Conservation (phyloP, 2,113 vertebrate genomes). For the Diglossa brunneiventris region DNA sequence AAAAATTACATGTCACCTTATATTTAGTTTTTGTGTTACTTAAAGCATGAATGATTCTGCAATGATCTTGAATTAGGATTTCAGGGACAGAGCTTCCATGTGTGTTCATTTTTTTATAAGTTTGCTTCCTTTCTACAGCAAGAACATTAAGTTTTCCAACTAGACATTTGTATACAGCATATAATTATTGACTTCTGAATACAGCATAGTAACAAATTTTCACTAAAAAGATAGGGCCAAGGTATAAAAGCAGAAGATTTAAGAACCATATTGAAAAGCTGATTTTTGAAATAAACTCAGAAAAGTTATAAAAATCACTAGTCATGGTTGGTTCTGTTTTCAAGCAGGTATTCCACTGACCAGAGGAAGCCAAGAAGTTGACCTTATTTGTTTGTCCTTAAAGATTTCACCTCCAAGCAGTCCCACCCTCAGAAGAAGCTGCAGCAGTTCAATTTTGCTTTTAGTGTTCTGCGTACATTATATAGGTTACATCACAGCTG, state of each 20-base stretch:
- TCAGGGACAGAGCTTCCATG: conserved; percentile 42
- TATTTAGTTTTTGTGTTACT: conserved; percentile 44
- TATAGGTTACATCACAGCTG: conserved; percentile 81
- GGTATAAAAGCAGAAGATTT: not conserved
- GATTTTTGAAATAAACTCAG: not conserved
- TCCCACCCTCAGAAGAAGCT: conserved; percentile 54
- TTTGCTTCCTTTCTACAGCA: conserved; percentile 8
- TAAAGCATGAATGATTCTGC: conserved; percentile 54
- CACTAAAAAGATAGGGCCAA: not conserved
- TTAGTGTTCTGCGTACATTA: conserved; percentile 74
- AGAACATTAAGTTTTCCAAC: conserved; percentile 7
- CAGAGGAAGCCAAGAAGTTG: conserved; percentile 22
- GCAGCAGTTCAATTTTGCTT: conserved; percentile 73
- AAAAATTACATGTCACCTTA: conserved; percentile 21
- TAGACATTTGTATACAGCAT: not conserved
- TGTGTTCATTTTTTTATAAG: conserved; percentile 46
- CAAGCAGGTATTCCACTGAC: not conserved
- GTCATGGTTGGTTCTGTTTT: not conserved
- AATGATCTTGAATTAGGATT: conserved; percentile 21
- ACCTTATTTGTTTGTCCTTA: conserved; percentile 69
- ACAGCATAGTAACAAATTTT: not conserved
- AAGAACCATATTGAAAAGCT: not conserved
- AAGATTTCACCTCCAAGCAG: conserved; percentile 72
- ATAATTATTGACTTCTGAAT: conserved; percentile 41
- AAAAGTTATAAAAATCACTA: not conserved